These are phyloP conservation scores for Eustalomyia histrio DNA, from an alignment of 2,888 invertebrate genomes.

Conservation along the genomic window DNA sequence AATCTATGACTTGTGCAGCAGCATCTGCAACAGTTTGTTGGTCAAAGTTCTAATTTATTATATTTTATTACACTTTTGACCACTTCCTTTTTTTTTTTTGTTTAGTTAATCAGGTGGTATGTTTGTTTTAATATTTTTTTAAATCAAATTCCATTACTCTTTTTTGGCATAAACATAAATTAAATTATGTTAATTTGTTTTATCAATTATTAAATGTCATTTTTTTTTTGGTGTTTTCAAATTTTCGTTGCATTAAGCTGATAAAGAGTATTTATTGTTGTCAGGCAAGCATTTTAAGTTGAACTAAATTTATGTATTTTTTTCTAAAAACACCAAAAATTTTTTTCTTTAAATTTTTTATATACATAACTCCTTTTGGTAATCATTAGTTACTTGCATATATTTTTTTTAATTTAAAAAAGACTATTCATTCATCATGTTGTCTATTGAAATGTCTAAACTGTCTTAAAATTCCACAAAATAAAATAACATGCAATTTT, in stretches of 20 bases:
- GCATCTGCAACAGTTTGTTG: neutral
- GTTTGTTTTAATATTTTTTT: neutral
- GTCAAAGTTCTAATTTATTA: conserved; percentile 7
- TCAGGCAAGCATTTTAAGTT: neutral
- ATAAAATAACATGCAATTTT: conserved; percentile 16
- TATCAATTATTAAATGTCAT: neutral
- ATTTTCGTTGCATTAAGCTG: neutral
- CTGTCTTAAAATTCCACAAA: conserved; percentile 20
- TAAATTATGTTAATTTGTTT: neutral
- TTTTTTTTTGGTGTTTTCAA: neutral
- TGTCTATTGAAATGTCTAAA: conserved; percentile 50
- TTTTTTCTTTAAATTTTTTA: too few species aligned
- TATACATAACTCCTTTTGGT: too few species aligned
- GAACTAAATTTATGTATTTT: neutral
- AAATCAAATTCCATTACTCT: neutral
- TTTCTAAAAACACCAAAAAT: too few species aligned
- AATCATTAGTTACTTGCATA: neutral
- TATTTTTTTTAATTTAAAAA: conserved; percentile 6
- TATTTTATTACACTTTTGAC: neutral
- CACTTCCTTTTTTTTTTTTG: neutral
- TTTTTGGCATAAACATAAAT: neutral
- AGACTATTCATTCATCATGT: conserved; percentile 47
- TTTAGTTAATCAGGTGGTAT: neutral
- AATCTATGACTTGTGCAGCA: neutral
- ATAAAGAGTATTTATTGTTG: neutral